Percentiles rank a stretch among this genome's conserved stretches.
These are phyloP conservation scores for Abscondita cerata DNA, from an alignment of 2,888 invertebrate genomes.

Conservation along the genomic window DNA sequence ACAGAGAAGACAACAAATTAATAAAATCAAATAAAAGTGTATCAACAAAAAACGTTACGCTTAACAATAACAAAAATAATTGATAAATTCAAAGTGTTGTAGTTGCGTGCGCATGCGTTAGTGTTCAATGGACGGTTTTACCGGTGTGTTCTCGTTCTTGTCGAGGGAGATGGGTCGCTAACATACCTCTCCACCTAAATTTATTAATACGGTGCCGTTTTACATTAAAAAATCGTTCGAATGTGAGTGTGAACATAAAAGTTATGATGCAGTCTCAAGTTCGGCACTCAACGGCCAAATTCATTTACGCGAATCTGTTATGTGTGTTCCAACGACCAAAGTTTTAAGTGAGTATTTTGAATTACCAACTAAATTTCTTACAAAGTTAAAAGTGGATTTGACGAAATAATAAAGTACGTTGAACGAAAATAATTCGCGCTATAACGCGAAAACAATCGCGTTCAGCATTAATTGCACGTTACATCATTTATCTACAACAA, in stretches of 20 bases:
- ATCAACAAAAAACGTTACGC: no score
- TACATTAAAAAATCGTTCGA: slow-evolving; percentile 14
- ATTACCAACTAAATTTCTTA: slow-evolving; percentile 10
- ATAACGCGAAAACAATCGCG: background rate
- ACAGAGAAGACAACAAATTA: no score
- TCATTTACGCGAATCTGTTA: slow-evolving; percentile 20
- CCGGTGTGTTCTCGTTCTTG: slow-evolving; percentile 29
- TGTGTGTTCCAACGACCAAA: slow-evolving; percentile 3
- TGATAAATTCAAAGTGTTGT: slow-evolving; percentile 16
- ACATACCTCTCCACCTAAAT: slow-evolving; percentile 8
- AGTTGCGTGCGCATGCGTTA: slow-evolving; percentile 19
- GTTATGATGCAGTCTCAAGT: slow-evolving; percentile 6
- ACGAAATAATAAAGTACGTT: background rate
- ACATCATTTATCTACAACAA: no score
- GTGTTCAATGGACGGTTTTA: slow-evolving; percentile 24
- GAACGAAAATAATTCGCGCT: no score
- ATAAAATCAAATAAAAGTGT: no score
- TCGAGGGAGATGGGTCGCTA: slow-evolving; percentile 26
- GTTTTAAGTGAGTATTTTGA: background rate
- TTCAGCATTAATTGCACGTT: no score
- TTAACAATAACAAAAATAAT: no score
- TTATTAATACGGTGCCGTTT: slow-evolving; percentile 12
- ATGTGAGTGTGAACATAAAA: slow-evolving; percentile 18
- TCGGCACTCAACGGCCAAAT: slow-evolving; percentile 16
- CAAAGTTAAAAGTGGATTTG: slow-evolving; percentile 6